Evolutionary conservation across 37 sponge, comb jelly and placozoan species (phyloP).

Genomic region (Oscarella lobularis): DNA sequence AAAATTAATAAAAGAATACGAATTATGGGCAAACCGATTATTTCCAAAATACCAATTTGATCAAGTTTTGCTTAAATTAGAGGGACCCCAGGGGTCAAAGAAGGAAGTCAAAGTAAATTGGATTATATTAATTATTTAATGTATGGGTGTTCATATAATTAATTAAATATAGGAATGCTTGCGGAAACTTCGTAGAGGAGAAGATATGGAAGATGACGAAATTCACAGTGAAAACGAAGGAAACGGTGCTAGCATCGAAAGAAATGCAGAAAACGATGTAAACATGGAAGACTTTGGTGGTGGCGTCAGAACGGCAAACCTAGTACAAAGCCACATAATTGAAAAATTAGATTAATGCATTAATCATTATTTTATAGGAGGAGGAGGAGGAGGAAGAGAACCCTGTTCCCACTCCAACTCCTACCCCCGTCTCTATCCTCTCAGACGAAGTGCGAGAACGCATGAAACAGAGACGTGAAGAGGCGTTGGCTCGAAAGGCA

Average conservation of each 20-base stretch:
- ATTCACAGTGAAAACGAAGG: not conserved
- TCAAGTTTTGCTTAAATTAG: not conserved
- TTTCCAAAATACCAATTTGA: not conserved
- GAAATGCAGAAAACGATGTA: too few species aligned
- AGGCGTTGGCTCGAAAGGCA: not conserved
- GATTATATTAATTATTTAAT: too few species aligned
- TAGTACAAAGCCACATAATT: not conserved
- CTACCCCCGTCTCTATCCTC: not conserved
- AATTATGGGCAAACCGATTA: not conserved
- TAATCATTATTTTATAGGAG: not conserved
- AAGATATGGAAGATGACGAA: not conserved
- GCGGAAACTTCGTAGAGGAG: not conserved
- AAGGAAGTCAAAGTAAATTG: not conserved
- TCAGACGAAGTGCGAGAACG: not conserved
- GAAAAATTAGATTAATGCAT: not conserved
- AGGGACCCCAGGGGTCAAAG: not conserved
- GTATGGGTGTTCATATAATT: too few species aligned
- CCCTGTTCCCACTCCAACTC: not conserved
- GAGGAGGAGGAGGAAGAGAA: not conserved
- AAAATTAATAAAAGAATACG: not conserved
- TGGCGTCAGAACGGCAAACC: not conserved
- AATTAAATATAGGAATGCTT: not conserved
- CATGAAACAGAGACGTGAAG: not conserved
- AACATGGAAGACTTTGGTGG: not conserved
- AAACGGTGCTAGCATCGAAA: too few species aligned